phyloP scores from a whole-genome alignment of 1,140 invertebrate genomes.

The Diachasma alloeum region DNA sequence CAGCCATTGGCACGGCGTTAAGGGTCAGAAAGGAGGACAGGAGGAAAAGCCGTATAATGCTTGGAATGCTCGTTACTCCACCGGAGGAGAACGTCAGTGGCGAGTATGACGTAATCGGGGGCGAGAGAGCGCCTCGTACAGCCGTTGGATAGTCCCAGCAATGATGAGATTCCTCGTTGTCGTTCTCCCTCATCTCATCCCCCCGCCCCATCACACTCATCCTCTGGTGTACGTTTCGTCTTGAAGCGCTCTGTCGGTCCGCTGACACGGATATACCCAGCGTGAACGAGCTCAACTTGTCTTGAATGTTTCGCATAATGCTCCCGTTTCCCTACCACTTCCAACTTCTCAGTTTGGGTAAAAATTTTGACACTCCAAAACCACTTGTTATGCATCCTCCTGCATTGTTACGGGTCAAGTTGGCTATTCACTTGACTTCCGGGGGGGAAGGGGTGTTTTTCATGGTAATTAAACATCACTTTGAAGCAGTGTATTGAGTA shows the following conservation, averaged over 20 bases:
- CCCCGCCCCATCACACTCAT: not conserved
- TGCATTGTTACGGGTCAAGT: not conserved
- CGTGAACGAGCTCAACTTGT: slow-evolving; percentile 2
- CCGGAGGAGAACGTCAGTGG: slow-evolving; percentile 12
- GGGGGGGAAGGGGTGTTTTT: not conserved
- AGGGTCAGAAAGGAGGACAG: not conserved
- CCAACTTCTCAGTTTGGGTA: not conserved
- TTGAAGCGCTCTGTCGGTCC: slow-evolving; percentile 19
- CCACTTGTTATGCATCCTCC: not conserved
- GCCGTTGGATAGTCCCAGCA: not conserved
- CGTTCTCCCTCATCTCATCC: slow-evolving; percentile 11
- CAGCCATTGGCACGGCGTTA: not conserved
- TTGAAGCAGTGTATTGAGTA: not conserved
- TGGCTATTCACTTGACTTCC: not conserved
- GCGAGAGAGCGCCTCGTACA: not conserved
- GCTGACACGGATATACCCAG: slow-evolving; percentile 27
- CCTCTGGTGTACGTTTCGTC: not conserved
- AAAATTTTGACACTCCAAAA: slow-evolving; percentile 1
- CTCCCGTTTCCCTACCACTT: not conserved
- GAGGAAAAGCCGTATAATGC: slow-evolving; percentile 16
- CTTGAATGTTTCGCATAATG: slow-evolving; percentile 5
- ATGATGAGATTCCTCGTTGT: slow-evolving; percentile 32
- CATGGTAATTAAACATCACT: not conserved
- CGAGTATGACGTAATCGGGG: slow-evolving; percentile 28
- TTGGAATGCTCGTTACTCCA: slow-evolving; percentile 34